A percentile compares a stretch with the other conserved stretches of the same genome.
Evolutionary conservation across 2,113 vertebrate genomes (phyloP).

Genomic region (Menidia beryllina): DNA sequence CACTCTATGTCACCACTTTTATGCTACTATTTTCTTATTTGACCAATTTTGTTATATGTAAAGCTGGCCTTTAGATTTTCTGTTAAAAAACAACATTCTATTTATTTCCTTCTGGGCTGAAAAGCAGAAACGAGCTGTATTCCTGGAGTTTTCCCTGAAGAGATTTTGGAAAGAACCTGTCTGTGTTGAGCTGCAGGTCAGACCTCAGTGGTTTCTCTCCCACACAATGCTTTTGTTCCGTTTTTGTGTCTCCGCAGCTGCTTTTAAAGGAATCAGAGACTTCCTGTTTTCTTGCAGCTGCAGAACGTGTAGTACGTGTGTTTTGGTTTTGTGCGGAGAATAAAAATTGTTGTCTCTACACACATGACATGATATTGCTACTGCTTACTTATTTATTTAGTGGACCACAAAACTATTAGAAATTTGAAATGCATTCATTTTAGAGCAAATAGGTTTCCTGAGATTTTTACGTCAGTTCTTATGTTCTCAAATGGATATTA

Average conservation of each 20-base stretch:
- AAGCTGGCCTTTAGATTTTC: neutral
- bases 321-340: constrained; percentile 16
- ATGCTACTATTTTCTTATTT: too few species aligned
- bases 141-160: constrained; percentile 35
- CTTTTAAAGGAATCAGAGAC: constrained; percentile 31
- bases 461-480: too few species aligned
- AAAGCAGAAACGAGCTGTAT: constrained; percentile 16
- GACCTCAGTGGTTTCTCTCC: constrained; percentile 32
- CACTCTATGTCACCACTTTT: too few species aligned
- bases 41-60: neutral
- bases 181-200: constrained; percentile 44
- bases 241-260: constrained; percentile 23
- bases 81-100: neutral
- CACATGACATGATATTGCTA: too few species aligned
- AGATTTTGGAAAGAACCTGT: constrained; percentile 38
- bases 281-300: constrained; percentile 69
- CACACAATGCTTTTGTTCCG: constrained; percentile 49
- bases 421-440: too few species aligned
- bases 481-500: neutral
- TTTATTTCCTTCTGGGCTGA: neutral
- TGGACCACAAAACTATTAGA: neutral
- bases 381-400: neutral
- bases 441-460: too few species aligned
- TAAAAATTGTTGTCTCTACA: constrained; percentile 2
- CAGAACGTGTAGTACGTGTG: neutral